Evolutionary conservation across 2,888 invertebrate genomes (phyloP), one percentile per base, ranked within the genome.

Genomic region (Nomada fucata): DNA sequence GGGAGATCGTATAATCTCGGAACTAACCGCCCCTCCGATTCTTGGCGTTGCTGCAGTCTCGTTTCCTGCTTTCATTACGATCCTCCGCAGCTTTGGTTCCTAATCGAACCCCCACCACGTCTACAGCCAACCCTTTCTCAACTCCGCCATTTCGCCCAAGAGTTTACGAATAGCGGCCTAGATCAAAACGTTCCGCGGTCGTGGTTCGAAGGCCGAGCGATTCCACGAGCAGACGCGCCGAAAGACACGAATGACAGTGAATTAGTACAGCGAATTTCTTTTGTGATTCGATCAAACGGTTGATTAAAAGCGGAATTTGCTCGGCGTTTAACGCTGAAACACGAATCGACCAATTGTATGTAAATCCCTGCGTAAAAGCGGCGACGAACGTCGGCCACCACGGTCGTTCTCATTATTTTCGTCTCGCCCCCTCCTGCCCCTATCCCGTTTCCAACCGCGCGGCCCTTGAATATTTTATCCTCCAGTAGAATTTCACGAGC

Each of bases 1-100:
- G 73, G 70, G 55, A 86, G 76, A 68, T 79, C 84, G 79, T 86
- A 79, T 86, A 86, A 81, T 86, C 86, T 86, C 77, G 64, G 75
- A 76, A 64, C 75, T 84, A 84, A 84, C 86, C 86, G 75, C 73
- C 79, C 82, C 73, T 81, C 63, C 75, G 79, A 84, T 79, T 86
- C 86, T 77, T 82, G 83, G 76, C 76, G 76, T 76, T 84, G 60
- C 78, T 53, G 57, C 69, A 68, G 69, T 52, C 70, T 61, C 44
- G 55, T 61, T 83, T 74, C 81, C 81, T 65, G 76, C 81, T 81
- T 82, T 84, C 86, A 79, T 84, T 82, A 78, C 77, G 83, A 82
- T 77, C 70, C 83, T 68, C 57, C 53, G 67, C 44, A 76, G 69
- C 76, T 76, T 69, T 61, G 71, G 72, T 50, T 71, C 73, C 76